A percentile compares a stretch with the other conserved stretches of the same genome.
Evolutionary conservation across 1,140 invertebrate species (phyloP).

Genomic region (Chrysopa pallens): DNA sequence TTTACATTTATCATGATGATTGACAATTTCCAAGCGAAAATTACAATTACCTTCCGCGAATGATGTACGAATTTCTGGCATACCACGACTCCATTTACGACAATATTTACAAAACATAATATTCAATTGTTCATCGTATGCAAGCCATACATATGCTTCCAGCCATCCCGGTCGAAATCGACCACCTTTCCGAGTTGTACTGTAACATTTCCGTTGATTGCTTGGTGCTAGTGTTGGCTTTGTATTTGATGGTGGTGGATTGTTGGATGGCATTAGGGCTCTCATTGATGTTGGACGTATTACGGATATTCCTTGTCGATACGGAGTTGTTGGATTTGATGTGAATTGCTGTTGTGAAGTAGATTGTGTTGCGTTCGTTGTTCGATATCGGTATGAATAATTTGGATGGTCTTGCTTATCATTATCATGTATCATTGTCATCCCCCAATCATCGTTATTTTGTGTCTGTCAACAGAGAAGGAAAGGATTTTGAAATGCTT

Average conservation of each 20-base stretch:
- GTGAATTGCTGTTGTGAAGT: background rate
- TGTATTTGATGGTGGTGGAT: constrained; percentile 2
- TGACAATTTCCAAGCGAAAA: constrained; percentile 54
- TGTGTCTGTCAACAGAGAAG: constrained; percentile 47
- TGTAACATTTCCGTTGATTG: background rate
- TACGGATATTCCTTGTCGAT: constrained; percentile 25
- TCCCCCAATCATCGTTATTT: constrained; percentile 21
- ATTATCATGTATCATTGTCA: constrained; percentile 3
- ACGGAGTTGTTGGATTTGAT: constrained; percentile 4
- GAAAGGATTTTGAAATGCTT: constrained; percentile 35
- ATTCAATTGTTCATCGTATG: constrained; percentile 43
- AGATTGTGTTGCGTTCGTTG: constrained; percentile 4
- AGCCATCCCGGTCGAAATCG: constrained; percentile 45
- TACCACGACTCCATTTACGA: constrained; percentile 45
- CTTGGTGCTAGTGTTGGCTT: constrained; percentile 5
- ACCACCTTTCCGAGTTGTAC: constrained; percentile 31
- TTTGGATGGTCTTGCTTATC: background rate
- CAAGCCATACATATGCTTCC: constrained; percentile 43
- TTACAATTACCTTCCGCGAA: constrained; percentile 57
- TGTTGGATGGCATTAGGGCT: constrained; percentile 11
- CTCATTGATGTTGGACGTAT: constrained; percentile 18
- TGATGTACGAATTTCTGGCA: constrained; percentile 49
- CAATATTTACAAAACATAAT: constrained; percentile 56
- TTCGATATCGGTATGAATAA: constrained; percentile 1
- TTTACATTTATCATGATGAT: constrained; percentile 58